Conservation (phyloP, 2,888 invertebrate species). For the Thyatira batis region DNA sequence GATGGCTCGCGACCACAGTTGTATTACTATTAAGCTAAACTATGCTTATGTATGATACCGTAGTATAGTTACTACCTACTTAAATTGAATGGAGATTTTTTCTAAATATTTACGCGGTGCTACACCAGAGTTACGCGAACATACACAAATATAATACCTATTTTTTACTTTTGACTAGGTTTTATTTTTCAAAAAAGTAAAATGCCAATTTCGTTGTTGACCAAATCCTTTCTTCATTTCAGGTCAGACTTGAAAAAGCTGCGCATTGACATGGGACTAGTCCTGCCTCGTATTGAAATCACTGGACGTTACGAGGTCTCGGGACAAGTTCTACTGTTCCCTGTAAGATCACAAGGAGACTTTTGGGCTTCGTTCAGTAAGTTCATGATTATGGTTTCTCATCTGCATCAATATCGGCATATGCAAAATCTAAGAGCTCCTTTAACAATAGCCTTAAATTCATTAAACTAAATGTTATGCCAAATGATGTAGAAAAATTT, state of each 20-base stretch:
- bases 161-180: no score
- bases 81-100: no score
- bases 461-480: no score
- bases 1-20: neutral
- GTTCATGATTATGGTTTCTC: conserved; percentile 32
- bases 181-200: no score
- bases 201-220: no score
- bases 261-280: conserved; percentile 83
- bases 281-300: conserved; percentile 87
- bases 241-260: conserved; percentile 84
- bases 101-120: no score
- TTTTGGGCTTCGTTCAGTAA: conserved; percentile 92
- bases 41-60: neutral
- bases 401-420: neutral
- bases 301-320: conserved; percentile 89
- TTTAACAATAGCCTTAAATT: no score
- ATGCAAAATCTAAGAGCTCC: no score
- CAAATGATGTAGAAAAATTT: no score
- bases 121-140: no score
- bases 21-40: neutral
- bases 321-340: conserved; percentile 89
- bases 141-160: no score
- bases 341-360: conserved; percentile 89
- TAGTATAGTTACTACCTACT: no score
- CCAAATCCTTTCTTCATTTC: conserved; percentile 21